Evolutionary conservation across 2,888 invertebrate species (phyloP), one percentile per base, ranked within the genome.

Genomic region (Liopterus haemorrhoidalis): DNA sequence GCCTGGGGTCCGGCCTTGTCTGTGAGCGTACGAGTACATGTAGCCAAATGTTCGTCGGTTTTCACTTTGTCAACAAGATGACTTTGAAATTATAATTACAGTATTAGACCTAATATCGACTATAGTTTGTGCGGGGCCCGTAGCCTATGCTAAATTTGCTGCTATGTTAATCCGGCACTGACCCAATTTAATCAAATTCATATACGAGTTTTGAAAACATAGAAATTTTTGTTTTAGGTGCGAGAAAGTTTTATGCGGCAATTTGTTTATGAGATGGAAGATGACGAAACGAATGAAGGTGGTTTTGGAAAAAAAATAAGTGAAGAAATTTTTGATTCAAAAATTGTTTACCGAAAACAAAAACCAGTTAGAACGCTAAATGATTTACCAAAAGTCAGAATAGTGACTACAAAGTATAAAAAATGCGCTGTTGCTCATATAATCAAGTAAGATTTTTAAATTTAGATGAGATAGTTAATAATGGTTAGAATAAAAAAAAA

Each of bases 241-340:
- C 80, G 99, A 27, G 99, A 99, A 67, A 97, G 96, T 56, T 99
- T 99, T 67, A 96, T 99, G 89, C 79, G 95, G 5, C 95, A 96
- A 67, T 99, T 99, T 68, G 89, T 94, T 1, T 85, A 84, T 57
- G 91, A 91, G 62, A 81, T 85, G 41, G 89, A 89, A 60, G 85
- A 82, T 19, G 89, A 89, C 41, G 89, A 89, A 62, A 81, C 81
- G 51, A 68, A 70, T 19, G 78, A 76, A 32, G 71, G 69, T 35
- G 68, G 70, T 12, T 66, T 70, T 1, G 75, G 74, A 53, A 76
- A 74, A 59, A 57, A 65, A n/a, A 68, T 70, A 19, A 68, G 66
- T 35, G 69, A 69, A 48, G 82, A 82, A 62, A 76, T 78, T 12
- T 81, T 79, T 61, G 84, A 85, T 60, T 79, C 81, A 0, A 82